Percentiles rank a stretch among this genome's conserved stretches.
phyloP scores from a whole-genome alignment of 2,888 invertebrate species.

The Pseudoips prasinana region DNA sequence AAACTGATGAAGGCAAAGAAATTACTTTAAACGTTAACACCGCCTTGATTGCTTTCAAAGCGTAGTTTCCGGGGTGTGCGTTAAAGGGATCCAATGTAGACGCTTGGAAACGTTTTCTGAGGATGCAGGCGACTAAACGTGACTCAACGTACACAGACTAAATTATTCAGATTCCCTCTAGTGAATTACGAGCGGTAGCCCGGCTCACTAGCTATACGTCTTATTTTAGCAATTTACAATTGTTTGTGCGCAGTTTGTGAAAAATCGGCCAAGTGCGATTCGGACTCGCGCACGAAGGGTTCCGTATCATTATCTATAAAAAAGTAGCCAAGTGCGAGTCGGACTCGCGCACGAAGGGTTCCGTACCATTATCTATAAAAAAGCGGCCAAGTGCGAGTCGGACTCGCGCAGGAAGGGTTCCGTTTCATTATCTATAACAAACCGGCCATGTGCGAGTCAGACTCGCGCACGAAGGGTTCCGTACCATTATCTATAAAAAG shows the following conservation, averaged over 20 bases:
- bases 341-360: no score
- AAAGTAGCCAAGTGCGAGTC: no score
- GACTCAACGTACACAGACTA: constrained; percentile 45
- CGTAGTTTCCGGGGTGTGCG: constrained; percentile 41
- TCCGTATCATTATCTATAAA: no score
- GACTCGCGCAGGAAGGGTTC: no score
- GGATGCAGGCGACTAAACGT: constrained; percentile 48
- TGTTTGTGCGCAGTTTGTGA: constrained; percentile 16
- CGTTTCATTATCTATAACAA: neutral
- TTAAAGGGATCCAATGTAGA: constrained; percentile 43
- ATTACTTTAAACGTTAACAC: constrained; percentile 65
- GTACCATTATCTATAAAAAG: no score
- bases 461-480: no score
- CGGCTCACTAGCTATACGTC: constrained; percentile 25
- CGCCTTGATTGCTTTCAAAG: constrained; percentile 66
- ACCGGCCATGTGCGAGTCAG: no score
- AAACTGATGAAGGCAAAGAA: constrained; percentile 57
- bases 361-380: no score
- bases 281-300: no score
- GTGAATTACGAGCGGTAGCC: constrained; percentile 37
- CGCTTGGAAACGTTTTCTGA: constrained; percentile 51
- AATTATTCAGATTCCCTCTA: constrained; percentile 54
- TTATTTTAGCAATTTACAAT: constrained; percentile 32
- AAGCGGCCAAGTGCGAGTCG: no score
- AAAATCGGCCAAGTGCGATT: no score